Evolutionary conservation across 2,113 vertebrate genomes (phyloP), one percentile per base, ranked within the genome.

Genomic region (Sander vitreus): DNA sequence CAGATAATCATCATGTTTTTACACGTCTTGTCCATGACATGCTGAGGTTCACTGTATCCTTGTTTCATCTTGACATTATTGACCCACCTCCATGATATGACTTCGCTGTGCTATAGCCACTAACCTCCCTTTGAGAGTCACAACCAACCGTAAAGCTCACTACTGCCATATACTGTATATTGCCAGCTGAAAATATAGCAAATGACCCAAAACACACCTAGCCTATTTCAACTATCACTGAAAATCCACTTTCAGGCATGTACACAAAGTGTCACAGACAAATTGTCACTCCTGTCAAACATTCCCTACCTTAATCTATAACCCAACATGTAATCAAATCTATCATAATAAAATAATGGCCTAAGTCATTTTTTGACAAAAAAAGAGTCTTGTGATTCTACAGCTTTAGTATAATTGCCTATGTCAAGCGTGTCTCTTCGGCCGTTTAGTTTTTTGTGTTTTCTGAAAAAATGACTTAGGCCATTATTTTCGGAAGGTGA

Each of bases 81-180:
- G 7, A 63, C 11, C 33, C 14, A 70, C 18, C 43, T 39, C 16
- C 69, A 23, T n/a, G 27, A 39, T 48, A 9, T 27, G 23, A 51
- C 66, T 51, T 57, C 1, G 2, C 55, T 47, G 15, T 72, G 45
- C 30, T 62, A 11, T n/a, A 21, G 33, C 45, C 19, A 19, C n/a
- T 48, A 16, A 64, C 51, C 45, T 73, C 16, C 50, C 76, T 4
- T 33, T 72, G n/a, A 63, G 36, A 68, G 39, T 21, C 25, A 54
- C 15, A 45, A 23, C 36, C 23, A 14, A 43, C 39, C 11, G 39
- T 43, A 43, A 43, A 25, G 51, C 43, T 66, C 21, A 33, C 27
- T 16, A 7, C 30, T 45, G 6, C 3, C 36, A 73, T 64, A 19
- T 9, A 30, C 30, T 33, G 30, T 33, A n/a, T 48, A 45, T 33